phyloP scores from a whole-genome alignment of 2,888 invertebrate species.

The Dione juno region DNA sequence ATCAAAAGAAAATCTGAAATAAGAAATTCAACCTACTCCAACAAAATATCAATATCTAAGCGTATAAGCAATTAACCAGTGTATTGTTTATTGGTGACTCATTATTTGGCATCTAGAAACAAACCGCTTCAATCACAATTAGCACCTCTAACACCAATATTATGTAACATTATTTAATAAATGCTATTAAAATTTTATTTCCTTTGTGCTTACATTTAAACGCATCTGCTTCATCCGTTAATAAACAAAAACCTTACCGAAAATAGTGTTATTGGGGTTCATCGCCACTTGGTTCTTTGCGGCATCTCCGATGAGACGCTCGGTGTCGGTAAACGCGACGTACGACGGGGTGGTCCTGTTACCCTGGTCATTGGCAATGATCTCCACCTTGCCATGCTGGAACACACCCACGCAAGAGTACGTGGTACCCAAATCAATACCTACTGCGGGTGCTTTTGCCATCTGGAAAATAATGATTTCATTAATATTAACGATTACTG shows the following conservation, averaged over 20 bases:
- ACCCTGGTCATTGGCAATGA: constrained; percentile 95
- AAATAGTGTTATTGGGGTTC: constrained; percentile 95
- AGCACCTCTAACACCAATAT: neutral
- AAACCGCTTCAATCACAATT: neutral
- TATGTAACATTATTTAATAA: no score
- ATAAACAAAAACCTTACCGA: constrained; percentile 81
- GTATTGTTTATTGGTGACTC: neutral
- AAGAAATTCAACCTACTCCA: no score
- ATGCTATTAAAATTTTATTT: no score
- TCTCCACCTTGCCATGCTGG: constrained; percentile 95
- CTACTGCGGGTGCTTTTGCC: constrained; percentile 93
- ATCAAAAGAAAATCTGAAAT: neutral
- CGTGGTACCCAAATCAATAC: constrained; percentile 98
- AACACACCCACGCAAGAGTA: constrained; percentile 97
- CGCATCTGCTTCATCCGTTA: no score
- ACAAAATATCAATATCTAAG: neutral
- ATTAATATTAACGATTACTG: no score
- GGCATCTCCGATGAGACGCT: constrained; percentile 92
- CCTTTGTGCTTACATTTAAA: no score
- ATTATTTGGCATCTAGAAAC: neutral
- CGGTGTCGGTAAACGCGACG: constrained; percentile 93
- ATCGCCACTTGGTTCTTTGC: constrained; percentile 93
- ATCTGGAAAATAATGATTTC: constrained; percentile 68
- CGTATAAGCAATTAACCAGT: neutral
- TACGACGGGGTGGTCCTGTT: constrained; percentile 94